Conservation (phyloP, 2,113 vertebrate genomes). For the Takifugu bimaculatus region DNA sequence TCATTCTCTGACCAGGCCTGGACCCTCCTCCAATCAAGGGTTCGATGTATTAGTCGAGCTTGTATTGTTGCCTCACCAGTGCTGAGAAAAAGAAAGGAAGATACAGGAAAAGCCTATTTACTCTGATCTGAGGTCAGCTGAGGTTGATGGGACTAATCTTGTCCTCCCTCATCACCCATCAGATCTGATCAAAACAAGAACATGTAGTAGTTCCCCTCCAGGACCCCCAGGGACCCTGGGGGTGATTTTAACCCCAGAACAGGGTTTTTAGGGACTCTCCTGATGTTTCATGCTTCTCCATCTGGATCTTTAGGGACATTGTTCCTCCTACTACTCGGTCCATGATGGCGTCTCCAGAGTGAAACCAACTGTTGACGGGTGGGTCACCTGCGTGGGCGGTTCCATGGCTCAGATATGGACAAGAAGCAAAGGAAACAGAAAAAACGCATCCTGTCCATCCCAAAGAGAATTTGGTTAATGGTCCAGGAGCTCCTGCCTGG, state of each 20-base stretch:
- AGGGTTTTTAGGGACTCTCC: constrained; percentile 42
- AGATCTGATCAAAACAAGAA: not conserved
- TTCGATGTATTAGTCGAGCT: constrained; percentile 45
- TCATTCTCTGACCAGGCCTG: not conserved
- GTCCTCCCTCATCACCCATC: constrained; percentile 8
- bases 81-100: not conserved
- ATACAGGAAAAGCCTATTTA: not conserved
- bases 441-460: no score
- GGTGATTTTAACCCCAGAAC: constrained; percentile 23
- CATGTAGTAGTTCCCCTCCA: constrained; percentile 15
- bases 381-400: not conserved
- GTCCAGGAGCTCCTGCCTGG: no score
- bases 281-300: constrained; percentile 52
- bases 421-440: not conserved
- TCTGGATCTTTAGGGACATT: constrained; percentile 41
- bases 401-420: not conserved
- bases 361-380: no score
- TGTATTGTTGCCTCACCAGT: not conserved
- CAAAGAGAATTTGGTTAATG: no score
- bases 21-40: constrained; percentile 3
- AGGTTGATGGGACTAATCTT: no score
- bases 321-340: constrained; percentile 29
- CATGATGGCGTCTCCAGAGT: not conserved
- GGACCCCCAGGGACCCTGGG: constrained; percentile 23
- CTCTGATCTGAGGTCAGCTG: no score